Evolutionary conservation across 1,140 invertebrate species (phyloP).

Genomic region (Andricus grossulariae): DNA sequence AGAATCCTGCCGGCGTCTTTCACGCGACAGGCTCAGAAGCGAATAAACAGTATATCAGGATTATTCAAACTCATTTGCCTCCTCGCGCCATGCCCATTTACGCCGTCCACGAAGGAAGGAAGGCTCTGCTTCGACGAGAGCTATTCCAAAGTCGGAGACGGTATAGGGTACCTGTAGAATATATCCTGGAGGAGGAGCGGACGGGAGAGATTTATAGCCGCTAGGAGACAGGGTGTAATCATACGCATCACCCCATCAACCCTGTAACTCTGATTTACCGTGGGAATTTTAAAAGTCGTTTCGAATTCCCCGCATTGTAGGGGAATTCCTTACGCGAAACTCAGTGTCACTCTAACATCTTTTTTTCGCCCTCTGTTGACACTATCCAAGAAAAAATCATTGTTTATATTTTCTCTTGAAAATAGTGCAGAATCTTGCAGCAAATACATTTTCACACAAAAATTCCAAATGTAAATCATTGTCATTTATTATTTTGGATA

Average conservation of each 20-base stretch:
- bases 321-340: slow-evolving; percentile 44
- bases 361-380: neutral
- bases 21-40: slow-evolving; percentile 25
- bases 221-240: slow-evolving; percentile 72
- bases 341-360: neutral
- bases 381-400: too few relatives aligned
- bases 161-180: slow-evolving; percentile 43
- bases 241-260: slow-evolving; percentile 72
- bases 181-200: slow-evolving; percentile 49
- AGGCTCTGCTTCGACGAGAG: slow-evolving; percentile 13
- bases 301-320: slow-evolving; percentile 51
- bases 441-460: too few relatives aligned
- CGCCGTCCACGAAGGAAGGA: slow-evolving; percentile 52
- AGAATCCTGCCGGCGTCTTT: slow-evolving; percentile 5
- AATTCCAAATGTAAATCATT: too few relatives aligned
- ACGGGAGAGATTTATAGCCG: slow-evolving; percentile 69
- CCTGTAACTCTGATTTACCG: slow-evolving; percentile 72
- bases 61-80: slow-evolving; percentile 57
- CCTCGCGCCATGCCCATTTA: slow-evolving; percentile 21
- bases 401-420: too few relatives aligned
- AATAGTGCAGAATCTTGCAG: too few relatives aligned
- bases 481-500: neutral
- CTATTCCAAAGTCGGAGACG: slow-evolving; percentile 25
- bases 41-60: slow-evolving; percentile 57
- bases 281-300: slow-evolving; percentile 68